Base-by-base conservation (phyloP, 92 coral and sea anemone genomes). In the Epizoanthus rinbou region DNA sequence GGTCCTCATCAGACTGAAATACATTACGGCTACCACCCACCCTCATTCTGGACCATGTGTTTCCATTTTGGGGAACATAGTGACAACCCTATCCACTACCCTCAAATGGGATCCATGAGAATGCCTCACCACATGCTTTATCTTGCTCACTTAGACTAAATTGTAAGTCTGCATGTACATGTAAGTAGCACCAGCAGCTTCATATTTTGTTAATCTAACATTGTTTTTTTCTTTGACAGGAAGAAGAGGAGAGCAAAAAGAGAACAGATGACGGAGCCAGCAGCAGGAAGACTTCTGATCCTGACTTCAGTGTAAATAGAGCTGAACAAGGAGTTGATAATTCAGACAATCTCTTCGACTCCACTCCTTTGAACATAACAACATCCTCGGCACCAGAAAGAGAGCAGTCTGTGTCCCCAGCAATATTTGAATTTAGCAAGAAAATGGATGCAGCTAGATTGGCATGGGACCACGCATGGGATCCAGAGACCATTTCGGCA, bases 361-460 rank as follows among this genome's bases (percentile, higher is more conserved):
- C 91, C 25, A 79, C 84, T 47, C 72, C 94, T 25, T 85, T 93
- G 39, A 57, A 94, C n/a, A 94, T 93, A 54, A 86, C 85, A 73
- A 91, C 91, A 15, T 74, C 85, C 31, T 86, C 94, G 25, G 76
- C 89, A 19, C 93, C 87, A 62, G 96, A 85, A 60, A 81, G 98
- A 31, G 93, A 90, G 67, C 91, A 92, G 3, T 86, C 94, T 53
- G 94, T 91, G 39, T 93, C 98, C 64, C 97, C 95, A 21, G 85
- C 74, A 22, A 80, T 91, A 50, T 72, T 53, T 80, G 93, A 93
- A 73, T 89, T 94, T 88, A 73, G 69, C 28, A 92, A 90, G 86
- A 94, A 93, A 74, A 85, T 96, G 97, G 90, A 80, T 47, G 97
- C 97, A 24, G 95, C 98, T 18, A 75, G 88, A 41, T 91, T 88